Evolutionary conservation across 2,113 vertebrate species (phyloP).

Genomic region (Melierax canorus): DNA sequence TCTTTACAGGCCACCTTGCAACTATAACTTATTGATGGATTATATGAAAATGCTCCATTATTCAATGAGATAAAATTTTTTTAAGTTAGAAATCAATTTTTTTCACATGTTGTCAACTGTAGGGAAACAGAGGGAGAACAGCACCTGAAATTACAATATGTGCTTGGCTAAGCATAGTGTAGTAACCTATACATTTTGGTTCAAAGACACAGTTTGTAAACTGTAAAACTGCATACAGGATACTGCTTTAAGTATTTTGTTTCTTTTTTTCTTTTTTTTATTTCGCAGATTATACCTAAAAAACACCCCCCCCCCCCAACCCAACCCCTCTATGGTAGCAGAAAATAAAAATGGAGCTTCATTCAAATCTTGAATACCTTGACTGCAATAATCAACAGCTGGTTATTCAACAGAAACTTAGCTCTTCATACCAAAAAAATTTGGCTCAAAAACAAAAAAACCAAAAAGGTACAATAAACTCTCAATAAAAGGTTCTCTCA

Average conservation of each 20-base stretch:
- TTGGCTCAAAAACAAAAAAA: slow-evolving; percentile 71
- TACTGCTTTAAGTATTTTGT: slow-evolving; percentile 38
- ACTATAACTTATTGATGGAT: slow-evolving; percentile 30
- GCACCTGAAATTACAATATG: slow-evolving; percentile 56
- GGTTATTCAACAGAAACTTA: slow-evolving; percentile 46
- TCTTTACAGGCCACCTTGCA: slow-evolving; percentile 48
- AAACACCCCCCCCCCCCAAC: neutral
- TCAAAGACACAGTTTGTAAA: slow-evolving; percentile 67
- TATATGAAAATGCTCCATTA: slow-evolving; percentile 60
- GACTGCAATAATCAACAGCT: slow-evolving; percentile 29
- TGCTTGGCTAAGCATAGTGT: slow-evolving; percentile 41
- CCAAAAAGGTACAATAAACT: slow-evolving; percentile 75
- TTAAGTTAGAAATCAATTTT: slow-evolving; percentile 49
- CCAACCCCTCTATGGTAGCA: slow-evolving; percentile 36
- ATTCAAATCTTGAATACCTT: slow-evolving; percentile 38
- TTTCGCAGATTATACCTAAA: slow-evolving; percentile 12
- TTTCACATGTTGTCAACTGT: slow-evolving; percentile 1
- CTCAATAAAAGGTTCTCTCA: slow-evolving; percentile 74
- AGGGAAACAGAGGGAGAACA: slow-evolving; percentile 40
- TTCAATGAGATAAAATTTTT: slow-evolving; percentile 27
- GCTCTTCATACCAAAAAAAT: slow-evolving; percentile 50
- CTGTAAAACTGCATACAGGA: slow-evolving; percentile 66
- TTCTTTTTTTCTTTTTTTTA: neutral
- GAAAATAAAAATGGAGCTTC: slow-evolving; percentile 49
- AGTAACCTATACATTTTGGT: slow-evolving; percentile 67